These are phyloP conservation scores for Rhysida immarginata DNA, from an alignment of 1,140 invertebrate species.

Conservation along the genomic window DNA sequence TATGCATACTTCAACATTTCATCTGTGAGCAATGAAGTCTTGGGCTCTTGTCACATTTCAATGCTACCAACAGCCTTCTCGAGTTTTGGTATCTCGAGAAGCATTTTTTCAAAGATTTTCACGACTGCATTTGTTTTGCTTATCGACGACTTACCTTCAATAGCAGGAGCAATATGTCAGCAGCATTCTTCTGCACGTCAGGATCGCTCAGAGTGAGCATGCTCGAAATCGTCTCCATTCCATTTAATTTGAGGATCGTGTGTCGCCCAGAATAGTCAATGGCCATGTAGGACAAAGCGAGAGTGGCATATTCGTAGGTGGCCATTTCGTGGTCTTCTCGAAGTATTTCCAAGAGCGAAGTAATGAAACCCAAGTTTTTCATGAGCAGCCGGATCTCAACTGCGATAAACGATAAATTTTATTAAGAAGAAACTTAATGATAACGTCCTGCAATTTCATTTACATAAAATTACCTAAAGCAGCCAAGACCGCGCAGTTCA, in stretches of 20 bases:
- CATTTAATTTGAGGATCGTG: background rate
- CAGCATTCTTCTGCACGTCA: slow-evolving; percentile 3
- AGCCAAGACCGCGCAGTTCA: background rate
- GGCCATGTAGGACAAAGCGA: background rate
- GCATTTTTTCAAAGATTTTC: background rate
- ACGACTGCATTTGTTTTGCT: background rate
- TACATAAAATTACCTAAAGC: background rate
- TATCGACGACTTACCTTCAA: background rate
- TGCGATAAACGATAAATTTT: background rate
- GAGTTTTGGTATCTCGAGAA: background rate
- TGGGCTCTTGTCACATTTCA: background rate
- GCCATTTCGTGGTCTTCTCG: background rate
- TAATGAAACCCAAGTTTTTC: background rate
- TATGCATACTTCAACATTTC: background rate
- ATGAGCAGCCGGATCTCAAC: background rate
- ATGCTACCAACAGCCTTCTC: background rate
- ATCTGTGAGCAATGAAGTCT: background rate
- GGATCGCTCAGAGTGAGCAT: background rate
- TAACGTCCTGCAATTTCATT: background rate
- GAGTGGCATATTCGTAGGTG: background rate
- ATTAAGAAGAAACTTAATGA: background rate
- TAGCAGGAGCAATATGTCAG: background rate
- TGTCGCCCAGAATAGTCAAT: background rate
- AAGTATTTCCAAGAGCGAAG: background rate
- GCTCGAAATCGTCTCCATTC: background rate